phyloP scores from a whole-genome alignment of 2,888 invertebrate species.

The Bombyx huttoni region DNA sequence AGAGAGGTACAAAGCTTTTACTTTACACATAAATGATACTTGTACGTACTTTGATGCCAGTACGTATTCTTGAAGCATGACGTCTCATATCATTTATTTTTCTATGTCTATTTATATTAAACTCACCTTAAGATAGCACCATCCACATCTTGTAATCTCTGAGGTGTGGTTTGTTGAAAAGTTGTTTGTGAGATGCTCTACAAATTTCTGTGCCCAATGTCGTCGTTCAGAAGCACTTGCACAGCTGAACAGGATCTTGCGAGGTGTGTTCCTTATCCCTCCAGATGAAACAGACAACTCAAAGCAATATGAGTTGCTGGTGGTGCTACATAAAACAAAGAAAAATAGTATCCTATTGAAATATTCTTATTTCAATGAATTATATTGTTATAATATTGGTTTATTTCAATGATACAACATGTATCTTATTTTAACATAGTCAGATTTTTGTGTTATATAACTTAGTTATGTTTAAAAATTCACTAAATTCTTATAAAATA shows the following conservation, averaged over 20 bases:
- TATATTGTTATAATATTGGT: background rate
- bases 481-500: no score
- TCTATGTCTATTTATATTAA: no score
- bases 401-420: background rate
- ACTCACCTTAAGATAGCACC: constrained; percentile 82
- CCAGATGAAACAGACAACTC: constrained; percentile 66
- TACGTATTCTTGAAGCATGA: no score
- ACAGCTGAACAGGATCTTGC: constrained; percentile 72
- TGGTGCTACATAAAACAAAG: constrained; percentile 30
- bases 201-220: constrained; percentile 84
- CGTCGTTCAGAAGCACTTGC: constrained; percentile 67
- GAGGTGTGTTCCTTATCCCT: constrained; percentile 41
- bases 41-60: no score
- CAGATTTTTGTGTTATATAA: no score
- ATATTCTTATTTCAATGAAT: no score
- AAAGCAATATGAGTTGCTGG: constrained; percentile 75
- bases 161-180: constrained; percentile 76
- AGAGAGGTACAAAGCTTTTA: no score
- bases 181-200: constrained; percentile 78
- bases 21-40: no score
- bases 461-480: no score
- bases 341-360: no score
- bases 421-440: no score
- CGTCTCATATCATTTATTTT: no score
- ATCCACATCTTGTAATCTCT: constrained; percentile 82